Conservation (phyloP, 2,888 invertebrate species). For the Drosophila niveifrons region DNA sequence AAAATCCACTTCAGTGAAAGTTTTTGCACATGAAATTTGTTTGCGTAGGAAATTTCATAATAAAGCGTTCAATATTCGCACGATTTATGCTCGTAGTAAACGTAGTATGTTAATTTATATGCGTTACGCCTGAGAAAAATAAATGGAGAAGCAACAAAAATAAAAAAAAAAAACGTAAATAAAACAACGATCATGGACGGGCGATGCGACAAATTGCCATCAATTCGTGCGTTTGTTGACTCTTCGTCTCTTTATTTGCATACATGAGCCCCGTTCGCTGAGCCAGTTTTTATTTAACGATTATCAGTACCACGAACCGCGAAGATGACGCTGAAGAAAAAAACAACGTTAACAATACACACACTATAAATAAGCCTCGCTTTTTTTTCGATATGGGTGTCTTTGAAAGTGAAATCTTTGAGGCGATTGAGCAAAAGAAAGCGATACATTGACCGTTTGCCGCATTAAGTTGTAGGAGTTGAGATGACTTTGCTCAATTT, state of each 20-base stretch:
- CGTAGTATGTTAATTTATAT: slow-evolving; percentile 64
- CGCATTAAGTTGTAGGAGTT: slow-evolving; percentile 73
- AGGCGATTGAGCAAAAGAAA: slow-evolving; percentile 53
- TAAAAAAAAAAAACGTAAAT: too few species aligned
- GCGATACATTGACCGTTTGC: slow-evolving; percentile 44
- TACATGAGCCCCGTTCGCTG: slow-evolving; percentile 51
- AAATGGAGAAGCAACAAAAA: slow-evolving; percentile 9
- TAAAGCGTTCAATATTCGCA: slow-evolving; percentile 66
- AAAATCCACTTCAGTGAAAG: slow-evolving; percentile 66
- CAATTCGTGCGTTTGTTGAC: slow-evolving; percentile 72
- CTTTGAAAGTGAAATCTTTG: slow-evolving; percentile 68
- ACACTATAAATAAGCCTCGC: slow-evolving; percentile 25
- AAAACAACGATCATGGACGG: slow-evolving; percentile 14
- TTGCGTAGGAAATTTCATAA: slow-evolving; percentile 57
- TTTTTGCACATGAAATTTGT: slow-evolving; percentile 54
- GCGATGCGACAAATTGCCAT: slow-evolving; percentile 70
- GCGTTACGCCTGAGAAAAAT: slow-evolving; percentile 41
- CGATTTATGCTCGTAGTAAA: slow-evolving; percentile 27
- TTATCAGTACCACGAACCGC: slow-evolving; percentile 31
- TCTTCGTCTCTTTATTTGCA: slow-evolving; percentile 63
- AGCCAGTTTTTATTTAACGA: slow-evolving; percentile 60
- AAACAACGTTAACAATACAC: slow-evolving; percentile 1
- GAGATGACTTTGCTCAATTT: slow-evolving; percentile 59
- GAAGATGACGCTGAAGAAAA: slow-evolving; percentile 42
- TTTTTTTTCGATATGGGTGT: slow-evolving; percentile 41